Conservation (phyloP, 1,140 invertebrate species). For the Paralvinella palmiformis region DNA sequence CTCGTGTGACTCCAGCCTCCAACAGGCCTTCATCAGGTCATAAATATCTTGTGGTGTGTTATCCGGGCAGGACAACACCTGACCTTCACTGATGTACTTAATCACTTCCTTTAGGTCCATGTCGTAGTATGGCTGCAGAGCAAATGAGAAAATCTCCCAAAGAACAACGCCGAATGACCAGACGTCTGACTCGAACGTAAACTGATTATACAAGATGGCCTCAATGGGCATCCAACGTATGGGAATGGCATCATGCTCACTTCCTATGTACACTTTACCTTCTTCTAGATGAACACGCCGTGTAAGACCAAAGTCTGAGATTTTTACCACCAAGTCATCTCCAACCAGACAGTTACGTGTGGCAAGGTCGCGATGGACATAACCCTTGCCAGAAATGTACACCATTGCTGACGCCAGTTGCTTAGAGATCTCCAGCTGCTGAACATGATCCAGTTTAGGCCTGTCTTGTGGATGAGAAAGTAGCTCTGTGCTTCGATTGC, state of each 20-base stretch:
- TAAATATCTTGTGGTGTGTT: slow-evolving; percentile 86
- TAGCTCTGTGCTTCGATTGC: slow-evolving; percentile 11
- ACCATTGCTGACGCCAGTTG: slow-evolving; percentile 96
- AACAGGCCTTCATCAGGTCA: slow-evolving; percentile 87
- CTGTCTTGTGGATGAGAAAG: slow-evolving; percentile 5
- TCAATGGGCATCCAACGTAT: slow-evolving; percentile 90
- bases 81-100: slow-evolving; percentile 86
- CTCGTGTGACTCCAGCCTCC: slow-evolving; percentile 75
- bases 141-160: slow-evolving; percentile 97
- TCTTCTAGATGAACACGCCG: slow-evolving; percentile 67
- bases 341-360: slow-evolving; percentile 56
- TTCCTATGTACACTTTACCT: slow-evolving; percentile 61
- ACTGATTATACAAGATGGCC: slow-evolving; percentile 90
- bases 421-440: slow-evolving; percentile 76
- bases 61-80: slow-evolving; percentile 86
- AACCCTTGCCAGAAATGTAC: slow-evolving; percentile 64
- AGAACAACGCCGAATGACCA: slow-evolving; percentile 96
- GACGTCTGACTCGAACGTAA: slow-evolving; percentile 94
- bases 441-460: slow-evolving; percentile 65
- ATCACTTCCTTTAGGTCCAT: slow-evolving; percentile 96
- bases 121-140: slow-evolving; percentile 87
- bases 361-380: slow-evolving; percentile 20
- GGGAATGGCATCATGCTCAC: slow-evolving; percentile 54
- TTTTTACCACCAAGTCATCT: slow-evolving; percentile 77
- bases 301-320: slow-evolving; percentile 85